These are phyloP conservation scores for Drosophila jambulina DNA, from an alignment of 1,140 invertebrate species.

Conservation along the genomic window DNA sequence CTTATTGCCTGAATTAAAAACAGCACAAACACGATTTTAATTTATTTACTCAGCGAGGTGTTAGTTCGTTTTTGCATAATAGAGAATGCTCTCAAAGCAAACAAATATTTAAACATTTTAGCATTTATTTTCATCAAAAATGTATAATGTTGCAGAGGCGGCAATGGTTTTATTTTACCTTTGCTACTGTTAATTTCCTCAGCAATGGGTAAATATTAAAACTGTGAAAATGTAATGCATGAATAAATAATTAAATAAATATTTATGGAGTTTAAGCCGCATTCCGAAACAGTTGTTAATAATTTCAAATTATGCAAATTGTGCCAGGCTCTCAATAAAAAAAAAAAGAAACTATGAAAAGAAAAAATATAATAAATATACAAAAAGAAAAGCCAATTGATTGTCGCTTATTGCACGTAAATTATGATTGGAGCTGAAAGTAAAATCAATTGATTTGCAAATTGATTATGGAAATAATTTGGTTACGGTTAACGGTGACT, in stretches of 20 bases:
- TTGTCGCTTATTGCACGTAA: slow-evolving; percentile 15
- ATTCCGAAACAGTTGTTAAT: slow-evolving; percentile 54
- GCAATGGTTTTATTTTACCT: not conserved
- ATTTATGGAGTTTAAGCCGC: slow-evolving; percentile 45
- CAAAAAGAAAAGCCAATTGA: slow-evolving; percentile 16
- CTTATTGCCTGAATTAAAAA: not conserved
- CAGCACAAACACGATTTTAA: not conserved
- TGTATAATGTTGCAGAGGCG: slow-evolving; percentile 10
- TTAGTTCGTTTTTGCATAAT: slow-evolving; percentile 7
- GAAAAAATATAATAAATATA: not conserved
- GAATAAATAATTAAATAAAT: slow-evolving; percentile 43
- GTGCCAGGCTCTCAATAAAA: not conserved
- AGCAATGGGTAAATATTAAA: slow-evolving; percentile 31
- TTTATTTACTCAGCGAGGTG: slow-evolving; percentile 11
- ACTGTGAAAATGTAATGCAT: slow-evolving; percentile 24
- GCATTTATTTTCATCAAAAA: slow-evolving; percentile 25
- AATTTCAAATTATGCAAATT: slow-evolving; percentile 56
- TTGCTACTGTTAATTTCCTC: not conserved
- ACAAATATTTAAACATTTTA: slow-evolving; percentile 21
- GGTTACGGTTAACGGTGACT: slow-evolving; percentile 26
- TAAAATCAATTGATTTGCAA: slow-evolving; percentile 56
- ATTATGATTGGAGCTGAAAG: slow-evolving; percentile 19
- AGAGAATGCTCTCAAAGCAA: not conserved
- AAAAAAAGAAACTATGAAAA: not conserved
- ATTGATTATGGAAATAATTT: slow-evolving; percentile 53